Base-by-base conservation (phyloP, 2,113 vertebrate species). In the Rhipidura dahli region DNA sequence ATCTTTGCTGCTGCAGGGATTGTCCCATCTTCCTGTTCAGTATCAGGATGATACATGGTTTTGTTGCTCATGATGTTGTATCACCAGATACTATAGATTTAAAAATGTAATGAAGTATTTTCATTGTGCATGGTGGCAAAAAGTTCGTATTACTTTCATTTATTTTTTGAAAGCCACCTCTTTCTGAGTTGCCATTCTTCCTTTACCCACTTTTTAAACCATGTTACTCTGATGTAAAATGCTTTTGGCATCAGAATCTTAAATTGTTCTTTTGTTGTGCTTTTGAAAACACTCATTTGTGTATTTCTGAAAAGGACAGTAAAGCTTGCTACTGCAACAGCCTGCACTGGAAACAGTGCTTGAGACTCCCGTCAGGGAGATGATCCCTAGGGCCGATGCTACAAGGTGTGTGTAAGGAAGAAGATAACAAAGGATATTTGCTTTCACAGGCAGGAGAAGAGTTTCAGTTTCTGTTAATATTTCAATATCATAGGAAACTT, bases 381-480 rank as follows among this genome's bases (percentile, higher is more conserved):
- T 4, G 3, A 72, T 61, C n/a, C 22, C 57, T 42, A 56, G 10
- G 19, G 33, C 2, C 0, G 3, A 17, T 54, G 42, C 49, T 59
- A 39, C 42, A 49, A 81, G 27, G 11, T 17, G 10, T 5, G 10
- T 31, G 18, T 12, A 21, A 39, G 69, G 81, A 64, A 33, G 35
- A 66, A 72, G 35, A 39, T 39, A 61, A 24, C 9, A 94, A 98
- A 99, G 98, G 99, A 99, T 99, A 99, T 99, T 98, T 92, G 99
- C 99, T 94, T 97, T 98, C 95, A 99, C 98, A 1, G 99, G 98
- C 79, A 99, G 97, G 92, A 98, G 97, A 45, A 99, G 91, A 65
- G 98, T 97, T 35, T 99, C 98, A 12, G 93, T 97, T 93, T 99
- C 99, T 15, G 98, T 99, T 75, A 97, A 47, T 94, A 99, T 99